Conservation (phyloP, 2,113 vertebrate species). For the Sapayoa aenigma region DNA sequence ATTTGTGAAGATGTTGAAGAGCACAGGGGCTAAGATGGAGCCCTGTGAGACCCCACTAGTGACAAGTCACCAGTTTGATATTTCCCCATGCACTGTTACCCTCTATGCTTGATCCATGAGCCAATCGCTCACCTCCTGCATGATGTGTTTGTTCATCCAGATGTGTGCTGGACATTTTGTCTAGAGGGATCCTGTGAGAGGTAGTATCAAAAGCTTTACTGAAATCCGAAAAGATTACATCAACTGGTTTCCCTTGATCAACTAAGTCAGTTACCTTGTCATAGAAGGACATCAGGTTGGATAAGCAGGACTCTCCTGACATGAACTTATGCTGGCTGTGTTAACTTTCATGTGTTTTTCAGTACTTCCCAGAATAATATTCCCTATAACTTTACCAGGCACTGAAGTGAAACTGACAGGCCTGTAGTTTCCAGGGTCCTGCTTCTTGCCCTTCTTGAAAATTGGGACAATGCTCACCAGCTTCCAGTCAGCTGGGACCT, state of each 20-base stretch:
- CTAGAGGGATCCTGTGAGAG: not conserved
- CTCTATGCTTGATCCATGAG: not conserved
- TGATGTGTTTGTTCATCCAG: not conserved
- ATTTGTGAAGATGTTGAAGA: not conserved
- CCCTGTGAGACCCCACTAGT: not conserved
- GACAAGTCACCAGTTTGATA: not conserved
- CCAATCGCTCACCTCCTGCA: not conserved
- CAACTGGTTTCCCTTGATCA: not conserved
- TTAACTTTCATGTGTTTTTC: not conserved
- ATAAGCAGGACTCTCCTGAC: not conserved
- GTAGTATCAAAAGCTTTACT: not conserved
- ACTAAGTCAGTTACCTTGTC: not conserved
- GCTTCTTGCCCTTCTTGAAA: not conserved
- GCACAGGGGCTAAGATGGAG: not conserved
- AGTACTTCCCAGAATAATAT: not conserved
- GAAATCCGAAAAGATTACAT: not conserved
- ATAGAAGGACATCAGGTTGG: not conserved
- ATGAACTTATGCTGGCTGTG: not conserved
- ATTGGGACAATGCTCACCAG: not conserved
- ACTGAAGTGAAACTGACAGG: too few relatives aligned
- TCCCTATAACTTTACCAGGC: too few relatives aligned
- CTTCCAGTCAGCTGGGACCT: not conserved
- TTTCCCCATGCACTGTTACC: not conserved
- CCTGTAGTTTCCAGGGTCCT: too few relatives aligned
- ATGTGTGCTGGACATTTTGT: not conserved